Evolutionary conservation across 2,888 invertebrate species (phyloP).

Genomic region (Nephrotoma flavescens): DNA sequence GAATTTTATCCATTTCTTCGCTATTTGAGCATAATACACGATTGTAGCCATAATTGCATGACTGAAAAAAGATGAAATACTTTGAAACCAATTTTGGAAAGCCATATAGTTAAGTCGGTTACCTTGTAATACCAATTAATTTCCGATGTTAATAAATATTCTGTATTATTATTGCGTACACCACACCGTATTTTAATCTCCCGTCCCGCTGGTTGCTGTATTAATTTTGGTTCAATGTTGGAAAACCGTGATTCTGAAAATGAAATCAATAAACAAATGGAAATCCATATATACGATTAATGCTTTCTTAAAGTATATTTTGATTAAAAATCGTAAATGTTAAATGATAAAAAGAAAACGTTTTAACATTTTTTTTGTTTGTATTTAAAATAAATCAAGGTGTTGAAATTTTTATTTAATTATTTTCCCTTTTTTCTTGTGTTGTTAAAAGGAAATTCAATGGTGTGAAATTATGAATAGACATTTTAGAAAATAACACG

Average conservation of each 20-base stretch:
- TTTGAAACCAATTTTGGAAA: background rate
- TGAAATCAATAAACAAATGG: background rate
- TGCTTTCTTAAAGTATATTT: background rate
- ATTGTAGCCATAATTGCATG: constrained; percentile 20
- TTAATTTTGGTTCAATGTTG: constrained; percentile 18
- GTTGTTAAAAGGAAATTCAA: background rate
- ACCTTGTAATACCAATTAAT: constrained; percentile 28
- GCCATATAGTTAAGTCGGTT: background rate
- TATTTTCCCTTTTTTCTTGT: background rate
- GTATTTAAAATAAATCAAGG: background rate
- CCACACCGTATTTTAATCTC: constrained; percentile 25
- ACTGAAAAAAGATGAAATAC: constrained; percentile 14
- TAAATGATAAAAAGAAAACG: background rate
- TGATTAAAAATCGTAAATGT: background rate
- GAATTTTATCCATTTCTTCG: constrained; percentile 3
- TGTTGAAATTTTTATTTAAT: background rate
- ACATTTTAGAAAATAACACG: background rate
- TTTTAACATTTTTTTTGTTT: constrained; percentile 1
- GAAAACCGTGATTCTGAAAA: background rate
- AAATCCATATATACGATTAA: background rate
- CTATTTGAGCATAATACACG: constrained; percentile 18
- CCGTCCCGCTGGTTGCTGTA: constrained; percentile 24
- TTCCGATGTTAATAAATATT: constrained; percentile 5
- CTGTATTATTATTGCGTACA: constrained; percentile 20
- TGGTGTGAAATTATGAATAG: background rate